phyloP scores from a whole-genome alignment of 1,140 invertebrate genomes.

The Musca vetustissima region DNA sequence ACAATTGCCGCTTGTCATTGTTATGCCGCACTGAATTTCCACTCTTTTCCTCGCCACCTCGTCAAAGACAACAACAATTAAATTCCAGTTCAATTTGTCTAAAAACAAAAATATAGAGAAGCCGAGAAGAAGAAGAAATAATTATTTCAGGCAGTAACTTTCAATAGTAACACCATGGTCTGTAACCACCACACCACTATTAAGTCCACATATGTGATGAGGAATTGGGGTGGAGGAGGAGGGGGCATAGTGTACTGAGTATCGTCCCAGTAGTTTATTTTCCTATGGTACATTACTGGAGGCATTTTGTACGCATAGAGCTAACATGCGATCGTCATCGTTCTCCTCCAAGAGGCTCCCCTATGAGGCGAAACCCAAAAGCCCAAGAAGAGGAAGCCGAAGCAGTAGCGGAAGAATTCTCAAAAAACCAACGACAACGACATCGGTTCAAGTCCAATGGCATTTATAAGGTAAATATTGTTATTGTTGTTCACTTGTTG shows the following conservation, averaged over 20 bases:
- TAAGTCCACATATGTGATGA: too few relatives aligned
- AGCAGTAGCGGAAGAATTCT: conserved; percentile 14
- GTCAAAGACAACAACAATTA: conserved; percentile 16
- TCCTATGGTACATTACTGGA: too few relatives aligned
- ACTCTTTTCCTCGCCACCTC: not conserved
- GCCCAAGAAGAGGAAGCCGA: too few relatives aligned
- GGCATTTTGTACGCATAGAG: not conserved
- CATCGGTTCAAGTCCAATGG: conserved; percentile 10
- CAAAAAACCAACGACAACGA: conserved; percentile 6
- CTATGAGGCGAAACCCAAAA: too few relatives aligned
- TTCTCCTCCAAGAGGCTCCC: not conserved
- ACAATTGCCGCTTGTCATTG: not conserved
- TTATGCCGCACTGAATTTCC: not conserved
- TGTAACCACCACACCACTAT: too few relatives aligned
- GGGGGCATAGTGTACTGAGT: too few relatives aligned
- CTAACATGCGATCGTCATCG: conserved; percentile 10
- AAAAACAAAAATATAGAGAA: too few relatives aligned
- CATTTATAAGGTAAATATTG: conserved; percentile 7
- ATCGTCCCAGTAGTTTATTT: too few relatives aligned
- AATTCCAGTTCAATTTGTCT: conserved; percentile 22
- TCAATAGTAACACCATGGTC: too few relatives aligned
- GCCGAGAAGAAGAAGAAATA: conserved; percentile 15
- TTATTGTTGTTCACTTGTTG: not conserved
- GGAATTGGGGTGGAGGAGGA: too few relatives aligned
- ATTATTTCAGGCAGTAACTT: not conserved